phyloP scores from a whole-genome alignment of 2,797 vertebrate genomes.

The Morelia viridis region DNA sequence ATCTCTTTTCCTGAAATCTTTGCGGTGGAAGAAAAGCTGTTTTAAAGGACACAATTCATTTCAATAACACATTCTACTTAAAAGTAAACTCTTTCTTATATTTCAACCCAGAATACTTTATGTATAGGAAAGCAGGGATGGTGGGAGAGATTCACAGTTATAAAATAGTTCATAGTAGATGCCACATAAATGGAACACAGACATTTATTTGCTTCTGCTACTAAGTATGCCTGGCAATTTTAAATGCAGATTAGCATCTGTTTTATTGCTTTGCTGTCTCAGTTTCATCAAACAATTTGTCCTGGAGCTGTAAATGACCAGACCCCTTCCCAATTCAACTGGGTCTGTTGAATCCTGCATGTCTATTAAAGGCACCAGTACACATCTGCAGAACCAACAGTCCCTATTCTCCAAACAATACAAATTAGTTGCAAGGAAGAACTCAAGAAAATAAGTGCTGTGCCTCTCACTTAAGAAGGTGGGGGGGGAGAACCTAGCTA shows the following conservation, averaged over 20 bases:
- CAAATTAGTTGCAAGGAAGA: slow-evolving; percentile 1
- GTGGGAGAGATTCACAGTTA: slow-evolving; percentile 45
- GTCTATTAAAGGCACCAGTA: slow-evolving; percentile 15
- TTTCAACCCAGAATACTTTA: slow-evolving; percentile 46
- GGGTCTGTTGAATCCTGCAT: slow-evolving; percentile 28
- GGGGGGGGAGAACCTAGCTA: neutral
- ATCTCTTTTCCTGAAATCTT: neutral
- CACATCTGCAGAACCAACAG: slow-evolving; percentile 26
- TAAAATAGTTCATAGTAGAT: slow-evolving; percentile 36
- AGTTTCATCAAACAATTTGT: slow-evolving; percentile 19
- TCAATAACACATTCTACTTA: slow-evolving; percentile 29
- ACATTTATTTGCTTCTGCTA: slow-evolving; percentile 25
- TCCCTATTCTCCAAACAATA: slow-evolving; percentile 24
- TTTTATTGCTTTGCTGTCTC: slow-evolving; percentile 14
- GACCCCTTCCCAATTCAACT: neutral
- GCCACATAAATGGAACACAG: slow-evolving; percentile 36
- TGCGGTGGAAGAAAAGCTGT: neutral
- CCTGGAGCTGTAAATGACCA: slow-evolving; percentile 17
- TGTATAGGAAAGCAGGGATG: neutral
- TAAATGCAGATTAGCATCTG: slow-evolving; percentile 31
- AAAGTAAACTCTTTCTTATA: slow-evolving; percentile 23
- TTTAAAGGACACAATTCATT: neutral
- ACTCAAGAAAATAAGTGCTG: slow-evolving; percentile 3
- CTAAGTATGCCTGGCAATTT: neutral
- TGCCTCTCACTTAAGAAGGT: neutral